A percentile compares a stretch with the other conserved stretches of the same genome.
Evolutionary conservation across 2,888 invertebrate species (phyloP).

Genomic region (Cistogaster globosa): DNA sequence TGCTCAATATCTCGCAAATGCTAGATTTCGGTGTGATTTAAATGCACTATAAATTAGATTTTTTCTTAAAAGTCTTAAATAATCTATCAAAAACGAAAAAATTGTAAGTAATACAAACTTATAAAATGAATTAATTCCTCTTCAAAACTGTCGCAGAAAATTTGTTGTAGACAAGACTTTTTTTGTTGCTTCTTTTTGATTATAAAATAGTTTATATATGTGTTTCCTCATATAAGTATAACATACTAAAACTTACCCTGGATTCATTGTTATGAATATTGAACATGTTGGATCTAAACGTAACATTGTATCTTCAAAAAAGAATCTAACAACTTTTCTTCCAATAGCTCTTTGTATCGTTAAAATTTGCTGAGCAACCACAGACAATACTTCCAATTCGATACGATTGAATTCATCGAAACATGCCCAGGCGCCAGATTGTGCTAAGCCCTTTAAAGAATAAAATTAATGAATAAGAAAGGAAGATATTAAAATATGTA

Average conservation of each 20-base stretch:
- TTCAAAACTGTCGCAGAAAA: neutral
- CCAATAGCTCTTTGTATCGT: constrained; percentile 95
- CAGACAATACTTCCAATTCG: constrained; percentile 95
- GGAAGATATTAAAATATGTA: neutral
- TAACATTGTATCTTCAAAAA: constrained; percentile 95
- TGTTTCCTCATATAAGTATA: neutral
- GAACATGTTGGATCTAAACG: constrained; percentile 94
- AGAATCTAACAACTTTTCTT: constrained; percentile 90
- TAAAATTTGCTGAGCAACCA: constrained; percentile 96
- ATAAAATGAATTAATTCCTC: neutral
- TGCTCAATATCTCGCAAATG: too few relatives aligned
- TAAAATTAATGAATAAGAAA: neutral
- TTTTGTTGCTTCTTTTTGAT: constrained; percentile 42
- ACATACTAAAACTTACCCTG: constrained; percentile 85
- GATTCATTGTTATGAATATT: constrained; percentile 97
- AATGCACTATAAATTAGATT: too few relatives aligned
- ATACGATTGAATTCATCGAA: constrained; percentile 98
- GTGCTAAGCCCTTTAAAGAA: constrained; percentile 89
- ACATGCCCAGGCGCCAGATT: constrained; percentile 96
- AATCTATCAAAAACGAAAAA: too few relatives aligned
- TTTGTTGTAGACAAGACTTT: constrained; percentile 29
- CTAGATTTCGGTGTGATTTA: too few relatives aligned
- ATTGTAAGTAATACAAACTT: too few relatives aligned
- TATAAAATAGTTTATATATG: neutral
- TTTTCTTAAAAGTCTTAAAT: too few relatives aligned